Evolutionary conservation across 1,140 invertebrate species (phyloP), one percentile per base, ranked within the genome.

Genomic region (Eurytemora carolleeae): DNA sequence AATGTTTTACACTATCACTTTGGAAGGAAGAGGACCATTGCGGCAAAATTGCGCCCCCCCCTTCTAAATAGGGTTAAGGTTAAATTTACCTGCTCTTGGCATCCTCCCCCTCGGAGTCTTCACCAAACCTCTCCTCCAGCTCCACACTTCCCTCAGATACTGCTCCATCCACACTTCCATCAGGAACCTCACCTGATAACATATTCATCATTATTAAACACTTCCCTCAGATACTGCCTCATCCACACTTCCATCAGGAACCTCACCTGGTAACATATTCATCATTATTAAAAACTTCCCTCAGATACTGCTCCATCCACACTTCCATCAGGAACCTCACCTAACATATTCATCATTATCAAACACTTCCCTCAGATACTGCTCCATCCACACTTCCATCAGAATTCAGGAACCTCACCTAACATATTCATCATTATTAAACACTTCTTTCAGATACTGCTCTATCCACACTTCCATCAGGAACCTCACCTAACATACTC

Each of bases 391-490:
- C n/a, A n/a, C n/a, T n/a, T n/a, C n/a, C n/a, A n/a, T n/a, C n/a
- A n/a, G n/a, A n/a, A n/a, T n/a, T n/a, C n/a, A n/a, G n/a, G n/a
- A n/a, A n/a, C n/a, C n/a, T n/a, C n/a, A n/a, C n/a, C n/a, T n/a
- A n/a, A n/a, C n/a, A n/a, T n/a, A n/a, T n/a, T n/a, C n/a, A n/a
- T n/a, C n/a, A n/a, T n/a, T n/a, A n/a, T n/a, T n/a, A n/a, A n/a
- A 65, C 31, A 53, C 63, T 58, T 68, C 67, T 20, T 65, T 61
- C 24, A 61, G 53, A 24, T 65, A 61, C 24, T 65, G 63, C 3
- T 69, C 68, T 21, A 56, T 26, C 24, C 31, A 66, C 66, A 58
- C 65, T 67, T 61, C 65, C 67, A 26, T 68, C 67, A 58, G 60
- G 65, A 23, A 65, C 67, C 54, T 67, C 67, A 18, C 31, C 31